Evolutionary conservation across 2,888 invertebrate genomes (phyloP).

Genomic region (Trypoxylon attenuatum): DNA sequence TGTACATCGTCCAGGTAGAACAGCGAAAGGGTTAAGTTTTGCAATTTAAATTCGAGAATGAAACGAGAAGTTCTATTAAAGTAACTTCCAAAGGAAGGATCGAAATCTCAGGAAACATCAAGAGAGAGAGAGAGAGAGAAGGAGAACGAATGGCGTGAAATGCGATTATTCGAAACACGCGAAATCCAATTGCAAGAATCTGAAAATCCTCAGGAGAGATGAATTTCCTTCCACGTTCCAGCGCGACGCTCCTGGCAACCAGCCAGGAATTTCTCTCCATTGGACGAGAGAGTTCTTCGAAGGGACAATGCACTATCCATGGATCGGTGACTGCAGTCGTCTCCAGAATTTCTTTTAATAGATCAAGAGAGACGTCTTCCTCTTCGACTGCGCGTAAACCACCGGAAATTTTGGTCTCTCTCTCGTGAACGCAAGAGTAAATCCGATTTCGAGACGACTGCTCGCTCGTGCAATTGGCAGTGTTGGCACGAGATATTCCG

Average conservation of each 20-base stretch:
- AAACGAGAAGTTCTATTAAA: no score
- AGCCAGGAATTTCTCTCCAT: slow-evolving; percentile 43
- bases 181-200: slow-evolving; percentile 20
- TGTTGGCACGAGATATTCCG: no score
- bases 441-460: no score
- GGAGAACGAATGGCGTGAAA: not conserved
- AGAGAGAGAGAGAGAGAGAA: no score
- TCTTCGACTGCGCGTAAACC: not conserved
- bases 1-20: no score
- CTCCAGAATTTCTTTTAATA: slow-evolving; percentile 40
- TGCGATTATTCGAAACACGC: slow-evolving; percentile 24
- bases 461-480: no score
- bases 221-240: slow-evolving; percentile 37
- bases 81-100: no score
- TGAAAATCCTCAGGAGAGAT: slow-evolving; percentile 20
- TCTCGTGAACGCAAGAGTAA: no score
- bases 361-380: slow-evolving; percentile 1
- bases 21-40: no score
- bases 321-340: slow-evolving; percentile 20
- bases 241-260: slow-evolving; percentile 35
- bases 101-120: no score
- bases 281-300: slow-evolving; percentile 38
- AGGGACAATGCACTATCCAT: slow-evolving; percentile 43
- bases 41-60: no score
- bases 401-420: slow-evolving; percentile 10